Evolutionary conservation across 2,888 invertebrate species (phyloP), one percentile per base, ranked within the genome.

Genomic region (Papilio elwesi): DNA sequence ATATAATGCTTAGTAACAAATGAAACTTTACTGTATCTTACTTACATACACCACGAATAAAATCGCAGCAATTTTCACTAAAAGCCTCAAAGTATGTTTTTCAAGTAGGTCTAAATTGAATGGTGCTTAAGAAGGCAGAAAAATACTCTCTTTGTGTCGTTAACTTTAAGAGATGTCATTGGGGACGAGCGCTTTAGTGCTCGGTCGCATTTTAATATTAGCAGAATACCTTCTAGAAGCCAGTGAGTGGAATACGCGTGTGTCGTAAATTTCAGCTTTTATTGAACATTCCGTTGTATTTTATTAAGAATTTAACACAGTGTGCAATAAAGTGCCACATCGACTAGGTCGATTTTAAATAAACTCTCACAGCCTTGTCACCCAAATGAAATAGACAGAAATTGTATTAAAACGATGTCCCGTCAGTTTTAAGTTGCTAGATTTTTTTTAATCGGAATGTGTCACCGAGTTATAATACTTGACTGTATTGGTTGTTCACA

Each of bases 131-230:
- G 38, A 38, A 15, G 57, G 48, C 36, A 16, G 15, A 66, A 66
- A 52, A 49, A 71, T 71, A 53, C 71, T 63, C 43, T 59, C 71
- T 62, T 48, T 71, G 51, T 68, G 67, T 62, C 67, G 67, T 71
- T 72, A 72, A 68, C 68, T 64, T 68, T 68, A 64, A 68, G 64
- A 64, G 64, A 65, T 73, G 43, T 55, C 52, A 65, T 64, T 68
- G 13, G 43, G 64, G 55, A 57, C 55, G 55, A 26, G 43, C 64
- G 64, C 55, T 73, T 57, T 71, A 49, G 66, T 49, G 26, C 55
- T 68, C 62, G 53, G 55, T 68, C 43, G 26, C 49, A 53, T 51
- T 68, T 53, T 68, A 11, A 49, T 64, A 43, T 64, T 67, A 55
- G 36, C 38, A 5, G 36, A 68, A 55, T 57, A 51, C 43, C 12